Evolutionary conservation across 2,113 vertebrate genomes (phyloP).

Genomic region (Microtus richardsoni): DNA sequence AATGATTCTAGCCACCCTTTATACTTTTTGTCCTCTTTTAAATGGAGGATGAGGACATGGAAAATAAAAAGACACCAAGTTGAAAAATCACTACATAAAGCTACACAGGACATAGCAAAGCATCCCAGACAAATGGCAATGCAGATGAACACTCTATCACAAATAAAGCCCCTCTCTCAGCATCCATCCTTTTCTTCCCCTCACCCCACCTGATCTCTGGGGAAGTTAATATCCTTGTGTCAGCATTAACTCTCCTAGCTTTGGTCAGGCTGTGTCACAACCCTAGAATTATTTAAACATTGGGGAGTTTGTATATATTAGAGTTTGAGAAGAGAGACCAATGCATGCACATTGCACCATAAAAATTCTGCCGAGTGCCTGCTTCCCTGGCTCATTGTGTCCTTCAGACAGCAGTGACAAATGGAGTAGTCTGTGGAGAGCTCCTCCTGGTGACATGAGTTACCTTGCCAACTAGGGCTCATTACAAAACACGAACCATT

Average conservation of each 20-base stretch:
- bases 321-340: slow-evolving; percentile 59
- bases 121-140: slow-evolving; percentile 49
- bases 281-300: slow-evolving; percentile 69
- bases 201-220: neutral
- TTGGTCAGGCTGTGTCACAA: slow-evolving; percentile 51
- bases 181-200: neutral
- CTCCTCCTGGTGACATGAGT: slow-evolving; percentile 77
- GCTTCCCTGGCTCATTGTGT: slow-evolving; percentile 63
- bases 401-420: slow-evolving; percentile 84
- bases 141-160: slow-evolving; percentile 1
- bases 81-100: slow-evolving; percentile 52
- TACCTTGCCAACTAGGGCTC: slow-evolving; percentile 74
- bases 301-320: slow-evolving; percentile 64
- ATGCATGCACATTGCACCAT: slow-evolving; percentile 48
- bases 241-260: slow-evolving; percentile 49
- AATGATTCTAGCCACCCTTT: slow-evolving; percentile 37
- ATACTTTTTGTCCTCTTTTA: slow-evolving; percentile 26
- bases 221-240: slow-evolving; percentile 43
- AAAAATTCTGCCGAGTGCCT: slow-evolving; percentile 74
- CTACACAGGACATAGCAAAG: slow-evolving; percentile 37
- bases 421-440: slow-evolving; percentile 74
- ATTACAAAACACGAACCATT: slow-evolving; percentile 71
- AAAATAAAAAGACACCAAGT: slow-evolving; percentile 48
- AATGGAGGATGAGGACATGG: neutral
- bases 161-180: neutral